A percentile compares a stretch with the other conserved stretches of the same genome.
Evolutionary conservation across 2,797 vertebrate species (phyloP).

Genomic region (Acomys russatus): DNA sequence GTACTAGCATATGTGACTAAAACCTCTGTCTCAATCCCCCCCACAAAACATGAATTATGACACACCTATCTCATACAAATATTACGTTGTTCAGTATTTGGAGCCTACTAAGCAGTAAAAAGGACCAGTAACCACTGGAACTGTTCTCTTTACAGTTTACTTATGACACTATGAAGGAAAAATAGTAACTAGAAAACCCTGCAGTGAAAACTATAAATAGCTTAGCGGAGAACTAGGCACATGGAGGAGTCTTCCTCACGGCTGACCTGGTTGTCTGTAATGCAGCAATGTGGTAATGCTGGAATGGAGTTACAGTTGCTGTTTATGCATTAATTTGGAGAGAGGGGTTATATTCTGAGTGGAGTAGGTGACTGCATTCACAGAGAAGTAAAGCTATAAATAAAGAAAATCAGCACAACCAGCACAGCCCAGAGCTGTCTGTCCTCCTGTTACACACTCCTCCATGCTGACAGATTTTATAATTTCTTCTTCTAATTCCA

Average conservation of each 20-base stretch:
- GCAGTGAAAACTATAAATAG: slow-evolving; percentile 25
- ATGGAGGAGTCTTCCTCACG: not conserved
- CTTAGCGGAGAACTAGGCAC: slow-evolving; percentile 19
- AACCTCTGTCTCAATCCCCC: slow-evolving; percentile 7
- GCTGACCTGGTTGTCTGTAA: slow-evolving; percentile 9
- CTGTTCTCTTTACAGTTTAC: not conserved
- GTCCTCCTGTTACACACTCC: slow-evolving; percentile 44
- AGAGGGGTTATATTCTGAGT: slow-evolving; percentile 59
- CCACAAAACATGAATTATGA: slow-evolving; percentile 48
- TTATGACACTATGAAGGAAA: slow-evolving; percentile 28
- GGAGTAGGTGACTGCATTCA: slow-evolving; percentile 14
- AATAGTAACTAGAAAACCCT: slow-evolving; percentile 24
- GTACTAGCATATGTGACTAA: not conserved
- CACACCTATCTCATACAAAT: not conserved
- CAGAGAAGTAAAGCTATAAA: slow-evolving; percentile 23
- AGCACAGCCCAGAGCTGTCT: not conserved
- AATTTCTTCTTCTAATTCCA: slow-evolving; percentile 47
- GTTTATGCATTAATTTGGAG: slow-evolving; percentile 60
- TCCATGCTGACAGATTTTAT: slow-evolving; percentile 28
- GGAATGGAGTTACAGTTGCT: not conserved
- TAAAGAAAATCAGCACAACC: slow-evolving; percentile 46
- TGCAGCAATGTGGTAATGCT: not conserved
- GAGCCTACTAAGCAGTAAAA: slow-evolving; percentile 47
- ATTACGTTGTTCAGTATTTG: slow-evolving; percentile 59
- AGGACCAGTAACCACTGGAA: slow-evolving; percentile 27